Evolutionary conservation across 2,888 invertebrate genomes (phyloP).

Genomic region (Metalampra italica): DNA sequence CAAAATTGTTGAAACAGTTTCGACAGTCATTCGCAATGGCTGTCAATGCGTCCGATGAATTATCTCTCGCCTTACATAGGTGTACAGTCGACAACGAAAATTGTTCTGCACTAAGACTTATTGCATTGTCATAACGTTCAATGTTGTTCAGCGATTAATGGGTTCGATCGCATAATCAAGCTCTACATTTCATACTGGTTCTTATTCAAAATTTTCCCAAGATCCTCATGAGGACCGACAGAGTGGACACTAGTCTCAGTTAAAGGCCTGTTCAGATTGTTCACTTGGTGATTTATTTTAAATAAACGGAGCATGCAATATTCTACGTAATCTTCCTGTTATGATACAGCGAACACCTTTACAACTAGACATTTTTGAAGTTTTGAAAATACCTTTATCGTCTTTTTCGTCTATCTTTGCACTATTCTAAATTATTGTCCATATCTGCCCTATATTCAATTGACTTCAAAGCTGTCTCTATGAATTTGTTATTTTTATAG

Average conservation of each 20-base stretch:
- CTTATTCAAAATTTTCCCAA: constrained; percentile 18
- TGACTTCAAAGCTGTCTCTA: too few species aligned
- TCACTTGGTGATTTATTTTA: not conserved
- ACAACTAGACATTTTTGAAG: too few species aligned
- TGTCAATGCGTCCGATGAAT: constrained; percentile 7
- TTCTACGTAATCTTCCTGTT: too few species aligned
- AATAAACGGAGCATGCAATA: not conserved
- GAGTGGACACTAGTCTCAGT: constrained; percentile 18
- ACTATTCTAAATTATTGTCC: too few species aligned
- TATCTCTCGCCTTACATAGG: constrained; percentile 20
- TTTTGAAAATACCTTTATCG: too few species aligned
- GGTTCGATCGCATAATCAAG: constrained; percentile 7
- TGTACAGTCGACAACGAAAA: not conserved
- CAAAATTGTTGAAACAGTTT: constrained; percentile 1
- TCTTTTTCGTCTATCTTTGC: too few species aligned
- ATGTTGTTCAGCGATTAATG: too few species aligned
- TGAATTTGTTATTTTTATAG: too few species aligned
- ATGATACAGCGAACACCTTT: too few species aligned
- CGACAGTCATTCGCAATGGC: constrained; percentile 1
- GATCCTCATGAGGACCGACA: constrained; percentile 20
- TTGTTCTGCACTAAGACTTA: too few species aligned
- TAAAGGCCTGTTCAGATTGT: constrained; percentile 8
- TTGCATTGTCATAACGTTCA: too few species aligned
- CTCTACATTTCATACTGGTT: constrained; percentile 18
- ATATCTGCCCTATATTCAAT: too few species aligned